phyloP scores from a whole-genome alignment of 1,140 invertebrate genomes.

The Drosophila mayri region DNA sequence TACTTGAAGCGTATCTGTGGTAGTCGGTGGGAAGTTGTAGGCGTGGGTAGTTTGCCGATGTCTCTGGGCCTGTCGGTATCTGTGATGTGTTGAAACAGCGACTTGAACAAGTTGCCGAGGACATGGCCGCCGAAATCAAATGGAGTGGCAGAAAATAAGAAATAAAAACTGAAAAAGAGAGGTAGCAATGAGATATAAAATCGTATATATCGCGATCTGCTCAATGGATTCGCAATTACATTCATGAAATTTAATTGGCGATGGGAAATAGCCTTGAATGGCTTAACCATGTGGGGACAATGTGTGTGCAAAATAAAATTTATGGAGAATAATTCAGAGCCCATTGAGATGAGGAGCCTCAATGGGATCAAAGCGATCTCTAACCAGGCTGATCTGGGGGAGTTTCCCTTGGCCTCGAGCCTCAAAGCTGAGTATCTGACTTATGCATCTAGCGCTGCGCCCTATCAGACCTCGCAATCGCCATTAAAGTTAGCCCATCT shows the following conservation, averaged over 20 bases:
- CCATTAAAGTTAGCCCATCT: constrained; percentile 33
- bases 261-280: constrained; percentile 49
- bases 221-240: constrained; percentile 56
- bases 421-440: not conserved
- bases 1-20: constrained; percentile 15
- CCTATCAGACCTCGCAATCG: constrained; percentile 27
- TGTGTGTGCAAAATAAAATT: constrained; percentile 10
- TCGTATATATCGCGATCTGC: constrained; percentile 32
- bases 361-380: constrained; percentile 5
- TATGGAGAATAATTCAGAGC: constrained; percentile 33
- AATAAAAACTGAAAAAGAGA: constrained; percentile 15
- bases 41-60: constrained; percentile 54
- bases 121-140: constrained; percentile 53
- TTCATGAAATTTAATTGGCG: constrained; percentile 64
- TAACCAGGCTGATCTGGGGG: not conserved
- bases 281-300: constrained; percentile 51
- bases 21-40: constrained; percentile 59
- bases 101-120: constrained; percentile 66
- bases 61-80: constrained; percentile 46
- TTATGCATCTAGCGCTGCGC: constrained; percentile 22
- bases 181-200: constrained; percentile 24
- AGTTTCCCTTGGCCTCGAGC: constrained; percentile 17
- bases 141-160: constrained; percentile 21
- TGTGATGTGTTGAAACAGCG: constrained; percentile 49
- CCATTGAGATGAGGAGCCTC: constrained; percentile 24